phyloP scores from a whole-genome alignment of 2,797 vertebrate species.

The Platyrinchus mystaceus region DNA sequence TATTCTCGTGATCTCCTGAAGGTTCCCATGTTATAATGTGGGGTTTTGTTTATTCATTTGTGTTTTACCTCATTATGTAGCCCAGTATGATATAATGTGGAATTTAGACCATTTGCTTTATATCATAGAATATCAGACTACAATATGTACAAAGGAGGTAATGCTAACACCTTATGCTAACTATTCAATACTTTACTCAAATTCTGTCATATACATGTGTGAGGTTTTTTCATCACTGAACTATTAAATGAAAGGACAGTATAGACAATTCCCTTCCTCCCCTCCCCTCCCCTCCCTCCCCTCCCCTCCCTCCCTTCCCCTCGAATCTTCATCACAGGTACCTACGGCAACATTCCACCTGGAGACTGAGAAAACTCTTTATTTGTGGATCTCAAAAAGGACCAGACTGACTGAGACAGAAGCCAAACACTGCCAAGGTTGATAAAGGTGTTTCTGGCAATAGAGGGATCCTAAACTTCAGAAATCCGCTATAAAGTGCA shows the following conservation, averaged over 20 bases:
- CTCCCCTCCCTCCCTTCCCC: background rate
- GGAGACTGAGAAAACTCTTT: background rate
- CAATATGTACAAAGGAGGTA: background rate
- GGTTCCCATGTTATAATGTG: background rate
- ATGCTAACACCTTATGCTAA: background rate
- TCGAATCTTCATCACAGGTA: background rate
- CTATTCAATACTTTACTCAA: background rate
- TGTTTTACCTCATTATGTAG: background rate
- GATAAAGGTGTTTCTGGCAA: background rate
- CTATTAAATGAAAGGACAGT: background rate
- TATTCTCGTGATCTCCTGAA: background rate
- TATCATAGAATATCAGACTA: background rate
- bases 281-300: too few relatives aligned
- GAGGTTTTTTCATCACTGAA: constrained; percentile 15
- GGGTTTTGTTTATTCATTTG: background rate
- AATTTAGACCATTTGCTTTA: background rate
- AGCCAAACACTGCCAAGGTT: background rate
- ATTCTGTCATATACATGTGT: background rate
- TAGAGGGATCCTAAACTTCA: background rate
- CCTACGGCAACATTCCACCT: background rate
- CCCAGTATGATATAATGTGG: background rate
- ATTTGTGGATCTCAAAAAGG: background rate
- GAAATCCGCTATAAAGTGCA: background rate
- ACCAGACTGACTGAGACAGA: background rate
- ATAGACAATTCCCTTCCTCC: background rate